Percentiles rank a stretch among this genome's conserved stretches.
Conservation (phyloP, 2,113 vertebrate species). For the Halichoerus grypus region DNA sequence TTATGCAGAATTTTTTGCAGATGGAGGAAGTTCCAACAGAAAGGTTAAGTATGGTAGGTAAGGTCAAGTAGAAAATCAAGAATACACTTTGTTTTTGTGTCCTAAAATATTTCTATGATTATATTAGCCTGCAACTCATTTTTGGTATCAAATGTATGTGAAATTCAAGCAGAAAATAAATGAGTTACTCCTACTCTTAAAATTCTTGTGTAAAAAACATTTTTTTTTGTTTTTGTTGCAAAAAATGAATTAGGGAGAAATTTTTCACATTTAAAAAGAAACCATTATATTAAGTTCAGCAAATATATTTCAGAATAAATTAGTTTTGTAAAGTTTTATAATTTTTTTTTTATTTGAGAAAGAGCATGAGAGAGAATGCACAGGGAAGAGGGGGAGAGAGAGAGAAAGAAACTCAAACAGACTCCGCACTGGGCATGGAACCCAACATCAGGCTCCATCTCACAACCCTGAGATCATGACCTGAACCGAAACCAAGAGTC, state of each 20-base stretch:
- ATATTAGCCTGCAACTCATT: not conserved
- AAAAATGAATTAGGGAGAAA: not conserved
- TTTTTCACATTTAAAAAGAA: slow-evolving; percentile 54
- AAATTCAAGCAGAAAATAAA: slow-evolving; percentile 59
- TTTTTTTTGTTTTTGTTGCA: not conserved
- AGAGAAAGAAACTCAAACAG: not conserved
- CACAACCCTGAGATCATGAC: not conserved
- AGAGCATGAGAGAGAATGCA: not conserved
- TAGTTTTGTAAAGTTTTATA: not conserved
- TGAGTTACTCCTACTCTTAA: not conserved
- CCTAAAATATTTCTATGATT: slow-evolving; percentile 55
- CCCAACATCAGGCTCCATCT: not conserved
- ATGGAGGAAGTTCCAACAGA: slow-evolving; percentile 52
- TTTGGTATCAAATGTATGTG: slow-evolving; percentile 35
- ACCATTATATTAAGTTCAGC: not conserved
- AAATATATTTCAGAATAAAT: slow-evolving; percentile 27
- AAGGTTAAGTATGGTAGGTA: slow-evolving; percentile 50
- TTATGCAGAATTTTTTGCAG: slow-evolving; percentile 66
- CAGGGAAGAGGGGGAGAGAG: not conserved
- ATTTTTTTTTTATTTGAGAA: not conserved
- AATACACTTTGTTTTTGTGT: slow-evolving; percentile 12
- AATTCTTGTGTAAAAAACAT: not conserved
- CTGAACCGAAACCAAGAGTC: not conserved
- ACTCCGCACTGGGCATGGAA: not conserved
- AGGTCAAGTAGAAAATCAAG: slow-evolving; percentile 58